These are phyloP conservation scores for Montifringilla adamsi DNA, from an alignment of 2,113 vertebrate genomes.

Conservation along the genomic window DNA sequence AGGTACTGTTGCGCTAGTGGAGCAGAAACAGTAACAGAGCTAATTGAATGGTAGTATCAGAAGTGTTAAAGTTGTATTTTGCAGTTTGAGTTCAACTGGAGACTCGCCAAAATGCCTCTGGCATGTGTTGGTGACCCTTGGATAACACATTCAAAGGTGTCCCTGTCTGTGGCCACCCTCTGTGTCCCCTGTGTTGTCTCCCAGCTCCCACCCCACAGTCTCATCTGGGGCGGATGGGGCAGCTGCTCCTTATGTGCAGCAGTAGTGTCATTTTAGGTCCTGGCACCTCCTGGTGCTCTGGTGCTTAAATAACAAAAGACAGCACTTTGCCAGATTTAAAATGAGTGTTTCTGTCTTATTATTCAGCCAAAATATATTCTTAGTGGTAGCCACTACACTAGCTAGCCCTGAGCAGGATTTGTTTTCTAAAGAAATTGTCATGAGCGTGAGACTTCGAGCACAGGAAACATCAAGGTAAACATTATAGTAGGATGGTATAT, in stretches of 20 bases:
- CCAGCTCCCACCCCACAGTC: accelerated
- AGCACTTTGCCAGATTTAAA: not conserved
- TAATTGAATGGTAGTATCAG: not conserved
- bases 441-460: not conserved
- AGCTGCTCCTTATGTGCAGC: not conserved
- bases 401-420: not conserved
- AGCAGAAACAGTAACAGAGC: not conserved
- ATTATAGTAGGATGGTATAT: not conserved
- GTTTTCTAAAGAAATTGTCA: not conserved
- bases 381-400: not conserved
- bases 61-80: not conserved
- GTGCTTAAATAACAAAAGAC: not conserved
- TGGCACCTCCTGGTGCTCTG: not conserved
- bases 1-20: accelerated
- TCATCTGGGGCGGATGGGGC: accelerated
- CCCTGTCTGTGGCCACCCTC: accelerated
- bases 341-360: accelerated
- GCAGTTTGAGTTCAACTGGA: not conserved
- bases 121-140: accelerated
- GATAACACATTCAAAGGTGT: accelerated
- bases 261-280: not conserved
- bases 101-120: not conserved
- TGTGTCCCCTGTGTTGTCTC: not conserved
- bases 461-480: not conserved
- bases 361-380: not conserved